phyloP scores from a whole-genome alignment of 2,888 invertebrate genomes.

The Ophion ventricosus region DNA sequence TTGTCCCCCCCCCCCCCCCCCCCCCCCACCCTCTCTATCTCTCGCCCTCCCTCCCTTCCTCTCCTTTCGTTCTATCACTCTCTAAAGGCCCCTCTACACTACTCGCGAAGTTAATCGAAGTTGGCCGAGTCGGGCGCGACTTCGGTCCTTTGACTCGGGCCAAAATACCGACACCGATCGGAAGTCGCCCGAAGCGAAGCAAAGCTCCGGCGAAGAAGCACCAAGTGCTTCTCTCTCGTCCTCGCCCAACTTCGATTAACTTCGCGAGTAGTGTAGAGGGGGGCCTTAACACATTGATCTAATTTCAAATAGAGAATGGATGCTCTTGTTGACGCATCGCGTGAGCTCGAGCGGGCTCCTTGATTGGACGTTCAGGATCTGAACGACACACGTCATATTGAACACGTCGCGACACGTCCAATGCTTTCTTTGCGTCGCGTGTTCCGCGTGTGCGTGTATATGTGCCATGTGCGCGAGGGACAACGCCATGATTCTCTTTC shows the following conservation, averaged over 20 bases:
- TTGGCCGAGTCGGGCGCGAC: too few species aligned
- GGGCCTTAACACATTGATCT: constrained; percentile 47
- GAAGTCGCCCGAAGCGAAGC: too few species aligned
- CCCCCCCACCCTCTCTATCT: constrained; percentile 1
- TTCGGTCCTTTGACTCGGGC: too few species aligned
- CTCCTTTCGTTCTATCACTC: background rate
- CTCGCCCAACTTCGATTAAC: too few species aligned
- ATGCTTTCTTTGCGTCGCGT: constrained; percentile 33
- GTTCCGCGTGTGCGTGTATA: background rate
- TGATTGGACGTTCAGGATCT: constrained; percentile 61
- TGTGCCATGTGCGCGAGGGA: constrained; percentile 1
- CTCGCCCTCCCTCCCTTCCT: background rate
- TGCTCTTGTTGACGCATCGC: constrained; percentile 59
- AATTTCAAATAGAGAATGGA: constrained; percentile 61
- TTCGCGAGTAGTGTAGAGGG: too few species aligned
- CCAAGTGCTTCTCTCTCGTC: too few species aligned
- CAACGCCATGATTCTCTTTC: constrained; percentile 10
- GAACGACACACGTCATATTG: constrained; percentile 53
- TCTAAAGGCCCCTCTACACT: too few species aligned
- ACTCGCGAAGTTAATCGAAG: too few species aligned
- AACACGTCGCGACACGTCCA: constrained; percentile 15
- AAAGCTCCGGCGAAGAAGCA: too few species aligned
- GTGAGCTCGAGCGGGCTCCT: constrained; percentile 56
- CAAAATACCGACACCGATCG: too few species aligned
- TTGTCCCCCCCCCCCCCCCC: too few species aligned